phyloP scores from a whole-genome alignment of 2,113 vertebrate genomes.

The Lates calcarifer region DNA sequence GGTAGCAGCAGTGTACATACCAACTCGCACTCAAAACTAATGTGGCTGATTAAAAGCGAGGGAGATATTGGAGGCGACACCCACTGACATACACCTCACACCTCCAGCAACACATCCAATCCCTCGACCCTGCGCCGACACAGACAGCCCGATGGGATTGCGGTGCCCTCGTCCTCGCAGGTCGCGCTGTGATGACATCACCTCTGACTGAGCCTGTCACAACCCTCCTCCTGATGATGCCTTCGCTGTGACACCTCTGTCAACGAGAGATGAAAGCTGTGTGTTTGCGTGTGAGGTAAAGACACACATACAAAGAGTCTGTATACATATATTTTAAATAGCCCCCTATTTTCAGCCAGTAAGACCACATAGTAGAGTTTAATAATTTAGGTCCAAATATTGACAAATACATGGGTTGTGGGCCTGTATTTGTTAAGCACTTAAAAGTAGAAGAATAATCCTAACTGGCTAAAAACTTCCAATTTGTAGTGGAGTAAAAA shows the following conservation, averaged over 20 bases:
- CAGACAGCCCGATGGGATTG: not conserved
- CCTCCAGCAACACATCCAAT: conserved; percentile 35
- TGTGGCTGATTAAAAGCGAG: conserved; percentile 43
- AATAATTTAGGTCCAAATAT: not conserved
- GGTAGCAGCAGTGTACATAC: not conserved
- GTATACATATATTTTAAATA: not conserved
- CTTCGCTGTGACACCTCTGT: conserved; percentile 5
- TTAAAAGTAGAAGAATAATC: not conserved
- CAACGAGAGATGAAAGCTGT: conserved; percentile 14
- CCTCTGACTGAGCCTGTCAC: conserved; percentile 31
- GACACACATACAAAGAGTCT: not conserved
- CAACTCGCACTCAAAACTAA: conserved; percentile 36
- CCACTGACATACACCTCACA: conserved; percentile 33
- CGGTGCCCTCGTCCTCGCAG: not conserved
- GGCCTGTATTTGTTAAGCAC: not conserved
- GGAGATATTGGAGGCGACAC: conserved; percentile 18
- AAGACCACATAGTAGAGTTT: not conserved
- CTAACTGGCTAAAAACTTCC: not conserved
- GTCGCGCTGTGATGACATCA: conserved; percentile 34
- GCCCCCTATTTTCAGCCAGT: not conserved
- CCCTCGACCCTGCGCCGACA: not conserved
- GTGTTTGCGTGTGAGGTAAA: not conserved
- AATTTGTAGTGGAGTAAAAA: not conserved
- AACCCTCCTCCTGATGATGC: not conserved
- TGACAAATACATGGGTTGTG: not conserved